Evolutionary conservation across 2,113 vertebrate genomes (phyloP).

Genomic region (Oostethus manadensis): DNA sequence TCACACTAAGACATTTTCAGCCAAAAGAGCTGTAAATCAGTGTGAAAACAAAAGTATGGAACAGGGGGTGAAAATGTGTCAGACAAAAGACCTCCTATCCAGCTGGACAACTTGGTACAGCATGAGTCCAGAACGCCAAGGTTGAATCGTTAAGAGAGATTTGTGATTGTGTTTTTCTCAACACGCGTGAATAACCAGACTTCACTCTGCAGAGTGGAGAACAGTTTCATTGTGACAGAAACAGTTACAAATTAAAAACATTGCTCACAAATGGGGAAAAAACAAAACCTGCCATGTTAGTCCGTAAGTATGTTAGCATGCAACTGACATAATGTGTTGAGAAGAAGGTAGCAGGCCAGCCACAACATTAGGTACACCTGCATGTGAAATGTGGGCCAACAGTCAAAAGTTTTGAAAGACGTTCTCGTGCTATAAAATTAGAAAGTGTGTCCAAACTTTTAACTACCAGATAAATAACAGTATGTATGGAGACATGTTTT

Average conservation of each 20-base stretch:
- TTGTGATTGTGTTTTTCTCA: not conserved
- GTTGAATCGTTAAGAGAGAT: not conserved
- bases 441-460: too few species aligned
- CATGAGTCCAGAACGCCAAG: slow-evolving; percentile 24
- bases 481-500: too few species aligned
- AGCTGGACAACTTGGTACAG: slow-evolving; percentile 39
- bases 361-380: too few species aligned
- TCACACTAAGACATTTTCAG: slow-evolving; percentile 15
- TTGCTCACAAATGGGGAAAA: too few species aligned
- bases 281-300: too few species aligned
- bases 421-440: too few species aligned
- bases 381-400: too few species aligned
- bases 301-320: too few species aligned
- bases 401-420: too few species aligned
- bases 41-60: slow-evolving; percentile 45
- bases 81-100: slow-evolving; percentile 36
- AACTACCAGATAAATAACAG: too few species aligned
- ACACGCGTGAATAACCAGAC: not conserved
- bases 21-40: slow-evolving; percentile 48
- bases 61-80: slow-evolving; percentile 36
- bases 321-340: too few species aligned
- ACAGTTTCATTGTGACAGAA: not conserved
- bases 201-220: not conserved
- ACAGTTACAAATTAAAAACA: not conserved
- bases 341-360: too few species aligned